A percentile compares a stretch with the other conserved stretches of the same genome.
phyloP scores from a whole-genome alignment of 2,113 vertebrate genomes.

The Sphaerodactylus townsendi region DNA sequence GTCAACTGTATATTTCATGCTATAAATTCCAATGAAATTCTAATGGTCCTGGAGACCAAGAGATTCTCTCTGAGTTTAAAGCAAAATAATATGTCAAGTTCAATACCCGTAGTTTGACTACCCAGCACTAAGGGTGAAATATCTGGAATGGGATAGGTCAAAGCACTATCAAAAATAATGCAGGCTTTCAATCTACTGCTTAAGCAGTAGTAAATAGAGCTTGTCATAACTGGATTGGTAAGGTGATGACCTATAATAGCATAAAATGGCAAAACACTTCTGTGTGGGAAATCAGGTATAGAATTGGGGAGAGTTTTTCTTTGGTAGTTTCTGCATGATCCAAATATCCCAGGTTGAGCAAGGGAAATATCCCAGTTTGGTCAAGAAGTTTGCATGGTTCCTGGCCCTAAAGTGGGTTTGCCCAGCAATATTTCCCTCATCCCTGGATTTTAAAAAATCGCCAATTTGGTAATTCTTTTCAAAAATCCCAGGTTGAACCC shows the following conservation, averaged over 20 bases:
- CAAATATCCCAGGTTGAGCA: too few species aligned
- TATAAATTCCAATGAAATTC: conserved; percentile 31
- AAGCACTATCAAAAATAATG: conserved; percentile 34
- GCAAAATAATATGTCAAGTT: conserved; percentile 10
- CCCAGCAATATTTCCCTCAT: too few species aligned
- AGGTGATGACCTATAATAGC: neutral
- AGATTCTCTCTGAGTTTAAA: conserved; percentile 51
- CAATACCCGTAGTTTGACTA: conserved; percentile 38
- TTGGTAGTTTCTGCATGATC: too few species aligned
- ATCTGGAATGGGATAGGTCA: conserved; percentile 21
- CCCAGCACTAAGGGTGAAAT: conserved; percentile 34
- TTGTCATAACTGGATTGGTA: conserved; percentile 16
- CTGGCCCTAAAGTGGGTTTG: too few species aligned
- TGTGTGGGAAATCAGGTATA: neutral
- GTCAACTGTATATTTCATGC: conserved; percentile 11
- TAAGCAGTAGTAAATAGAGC: conserved; percentile 2
- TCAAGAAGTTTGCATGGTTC: too few species aligned
- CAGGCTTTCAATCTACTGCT: neutral
- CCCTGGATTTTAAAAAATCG: too few species aligned
- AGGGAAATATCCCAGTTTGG: too few species aligned
- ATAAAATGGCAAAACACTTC: neutral
- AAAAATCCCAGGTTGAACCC: too few species aligned
- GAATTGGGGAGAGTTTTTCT: neutral
- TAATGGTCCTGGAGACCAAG: neutral
- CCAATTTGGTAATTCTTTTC: too few species aligned